Evolutionary conservation across 92 coral and sea anemone genomes (phyloP).

Genomic region (Muricea muricata): DNA sequence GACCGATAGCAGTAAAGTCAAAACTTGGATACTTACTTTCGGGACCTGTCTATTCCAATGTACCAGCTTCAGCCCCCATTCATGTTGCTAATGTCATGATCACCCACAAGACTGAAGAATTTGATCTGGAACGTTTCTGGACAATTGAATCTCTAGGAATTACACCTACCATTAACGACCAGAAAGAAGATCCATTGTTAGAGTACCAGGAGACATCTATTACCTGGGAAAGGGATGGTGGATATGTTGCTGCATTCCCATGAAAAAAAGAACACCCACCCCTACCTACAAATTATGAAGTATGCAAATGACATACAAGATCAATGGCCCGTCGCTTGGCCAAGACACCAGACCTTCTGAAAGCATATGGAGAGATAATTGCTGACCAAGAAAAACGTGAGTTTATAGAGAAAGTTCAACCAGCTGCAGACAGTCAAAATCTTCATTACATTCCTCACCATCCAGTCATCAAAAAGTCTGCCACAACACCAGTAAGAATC

Average conservation of each 20-base stretch:
- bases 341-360: constrained; percentile 41
- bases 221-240: constrained; percentile 50
- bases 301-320: constrained; percentile 50
- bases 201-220: constrained; percentile 49
- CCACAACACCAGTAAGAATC: constrained; percentile 64
- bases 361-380: constrained; percentile 50
- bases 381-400: constrained; percentile 58
- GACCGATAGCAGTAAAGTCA: constrained; percentile 69
- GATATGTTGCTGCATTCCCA: constrained; percentile 55
- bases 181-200: neutral
- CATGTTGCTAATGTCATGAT: constrained; percentile 37
- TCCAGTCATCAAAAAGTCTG: constrained; percentile 58
- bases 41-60: too few relatives aligned
- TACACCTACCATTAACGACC: constrained; percentile 5
- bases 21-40: too few relatives aligned
- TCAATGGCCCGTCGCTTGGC: constrained; percentile 50
- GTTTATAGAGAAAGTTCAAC: constrained; percentile 55
- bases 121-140: constrained; percentile 4
- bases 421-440: neutral
- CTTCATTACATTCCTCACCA: constrained; percentile 69
- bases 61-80: too few relatives aligned
- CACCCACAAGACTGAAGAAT: constrained; percentile 13
- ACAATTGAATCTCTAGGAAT: constrained; percentile 59
- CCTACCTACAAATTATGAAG: constrained; percentile 41
- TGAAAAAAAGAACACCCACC: constrained; percentile 61